Evolutionary conservation across 2,888 invertebrate species (phyloP).

Genomic region (Xanthia icteritia): DNA sequence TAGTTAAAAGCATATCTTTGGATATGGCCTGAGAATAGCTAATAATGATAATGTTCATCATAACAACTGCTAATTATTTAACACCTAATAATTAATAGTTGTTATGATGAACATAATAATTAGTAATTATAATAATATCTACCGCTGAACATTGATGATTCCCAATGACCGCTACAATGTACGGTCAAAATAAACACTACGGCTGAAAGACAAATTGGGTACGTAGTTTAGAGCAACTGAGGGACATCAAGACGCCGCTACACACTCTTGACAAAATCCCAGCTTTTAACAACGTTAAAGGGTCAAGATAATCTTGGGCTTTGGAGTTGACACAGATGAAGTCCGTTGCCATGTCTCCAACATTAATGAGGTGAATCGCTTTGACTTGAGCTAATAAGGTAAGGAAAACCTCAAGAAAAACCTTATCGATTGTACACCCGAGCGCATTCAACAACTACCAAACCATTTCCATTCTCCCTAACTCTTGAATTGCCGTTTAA

Average conservation of each 20-base stretch:
- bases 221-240: background rate
- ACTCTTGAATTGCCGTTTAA: slow-evolving; percentile 77
- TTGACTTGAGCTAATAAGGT: background rate
- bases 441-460: background rate
- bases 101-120: too few relatives aligned
- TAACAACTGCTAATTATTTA: too few relatives aligned
- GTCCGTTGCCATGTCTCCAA: too few relatives aligned
- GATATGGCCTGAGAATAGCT: background rate
- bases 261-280: background rate
- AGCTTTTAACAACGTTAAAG: background rate
- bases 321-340: background rate
- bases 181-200: background rate
- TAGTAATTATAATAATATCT: too few relatives aligned
- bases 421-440: background rate
- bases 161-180: too few relatives aligned
- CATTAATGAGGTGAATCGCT: too few relatives aligned
- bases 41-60: background rate
- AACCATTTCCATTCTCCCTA: slow-evolving; percentile 69
- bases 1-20: too few relatives aligned
- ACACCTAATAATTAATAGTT: too few relatives aligned
- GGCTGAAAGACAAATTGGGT: background rate
- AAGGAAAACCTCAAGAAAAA: background rate
- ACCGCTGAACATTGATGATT: background rate
- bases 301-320: background rate
- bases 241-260: background rate